Percentiles rank a stretch among this genome's conserved stretches.
Conservation (phyloP, 2,888 invertebrate genomes). For the Eristalis pertinax region DNA sequence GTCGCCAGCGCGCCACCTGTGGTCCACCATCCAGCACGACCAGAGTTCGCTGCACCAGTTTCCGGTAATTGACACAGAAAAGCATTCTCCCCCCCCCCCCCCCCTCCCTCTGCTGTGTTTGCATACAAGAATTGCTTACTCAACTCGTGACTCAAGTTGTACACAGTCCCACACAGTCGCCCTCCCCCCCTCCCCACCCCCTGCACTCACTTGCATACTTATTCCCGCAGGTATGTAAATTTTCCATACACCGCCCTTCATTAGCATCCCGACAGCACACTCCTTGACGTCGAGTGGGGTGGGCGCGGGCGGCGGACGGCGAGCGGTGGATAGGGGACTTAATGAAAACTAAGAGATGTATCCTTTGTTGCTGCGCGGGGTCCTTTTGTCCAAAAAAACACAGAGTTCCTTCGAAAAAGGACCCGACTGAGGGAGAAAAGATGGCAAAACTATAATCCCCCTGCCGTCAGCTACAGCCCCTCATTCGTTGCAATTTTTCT, state of each 20-base stretch:
- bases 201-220: constrained; percentile 23
- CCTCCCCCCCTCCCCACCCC: not conserved
- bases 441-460: constrained; percentile 61
- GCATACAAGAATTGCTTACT: constrained; percentile 30
- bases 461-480: constrained; percentile 20
- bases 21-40: constrained; percentile 8
- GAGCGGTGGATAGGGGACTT: constrained; percentile 16
- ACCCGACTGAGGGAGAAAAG: constrained; percentile 3
- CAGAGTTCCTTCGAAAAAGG: constrained; percentile 29
- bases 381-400: constrained; percentile 42
- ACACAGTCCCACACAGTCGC: constrained; percentile 14
- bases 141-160: constrained; percentile 58
- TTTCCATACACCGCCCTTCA: constrained; percentile 47
- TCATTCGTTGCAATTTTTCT: constrained; percentile 38
- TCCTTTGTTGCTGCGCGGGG: constrained; percentile 56
- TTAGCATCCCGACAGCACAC: constrained; percentile 38
- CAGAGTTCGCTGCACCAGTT: constrained; percentile 59
- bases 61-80: constrained; percentile 72
- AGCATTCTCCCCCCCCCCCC: not conserved
- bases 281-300: not conserved
- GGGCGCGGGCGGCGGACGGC: no score
- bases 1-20: constrained; percentile 3
- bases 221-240: constrained; percentile 61
- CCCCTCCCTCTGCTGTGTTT: not conserved
- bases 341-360: constrained; percentile 63